Conservation (phyloP, 2,797 vertebrate species). For the Podarcis siculus region DNA sequence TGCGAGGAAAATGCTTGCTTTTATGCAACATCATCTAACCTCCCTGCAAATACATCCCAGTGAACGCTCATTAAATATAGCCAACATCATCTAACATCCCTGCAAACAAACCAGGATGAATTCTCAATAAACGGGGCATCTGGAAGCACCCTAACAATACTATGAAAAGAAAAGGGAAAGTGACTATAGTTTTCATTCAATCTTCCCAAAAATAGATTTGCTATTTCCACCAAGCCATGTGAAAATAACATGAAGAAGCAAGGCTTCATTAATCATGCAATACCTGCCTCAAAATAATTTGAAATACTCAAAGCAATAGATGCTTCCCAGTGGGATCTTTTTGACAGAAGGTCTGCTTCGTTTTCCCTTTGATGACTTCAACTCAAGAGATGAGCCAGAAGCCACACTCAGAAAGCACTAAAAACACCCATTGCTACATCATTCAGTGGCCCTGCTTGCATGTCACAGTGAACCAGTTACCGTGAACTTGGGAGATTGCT, state of each 20-base stretch:
- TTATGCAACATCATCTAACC: too few relatives aligned
- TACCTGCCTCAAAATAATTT: conserved; percentile 44
- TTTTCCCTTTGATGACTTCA: conserved; percentile 41
- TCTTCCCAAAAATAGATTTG: conserved; percentile 30
- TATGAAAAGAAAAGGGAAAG: not conserved
- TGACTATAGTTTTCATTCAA: not conserved
- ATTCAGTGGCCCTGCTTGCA: not conserved
- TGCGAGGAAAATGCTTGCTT: too few relatives aligned
- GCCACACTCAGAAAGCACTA: not conserved
- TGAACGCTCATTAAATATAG: too few relatives aligned
- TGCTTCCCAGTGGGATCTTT: not conserved
- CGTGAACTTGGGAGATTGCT: too few relatives aligned
- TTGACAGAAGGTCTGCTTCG: conserved; percentile 22
- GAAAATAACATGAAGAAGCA: conserved; percentile 1
- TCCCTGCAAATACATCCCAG: too few relatives aligned
- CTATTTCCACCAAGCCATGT: not conserved
- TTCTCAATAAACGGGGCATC: too few relatives aligned
- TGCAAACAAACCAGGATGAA: too few relatives aligned
- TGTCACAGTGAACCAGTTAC: too few relatives aligned
- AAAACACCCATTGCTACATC: not conserved
- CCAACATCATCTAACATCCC: too few relatives aligned
- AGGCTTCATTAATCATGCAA: conserved; percentile 34
- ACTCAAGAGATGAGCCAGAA: not conserved
- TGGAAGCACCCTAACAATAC: too few relatives aligned
- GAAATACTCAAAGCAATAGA: conserved; percentile 19